Evolutionary conservation across 2,888 invertebrate genomes (phyloP), one percentile per base, ranked within the genome.

Genomic region (Dexiosoma caninum): DNA sequence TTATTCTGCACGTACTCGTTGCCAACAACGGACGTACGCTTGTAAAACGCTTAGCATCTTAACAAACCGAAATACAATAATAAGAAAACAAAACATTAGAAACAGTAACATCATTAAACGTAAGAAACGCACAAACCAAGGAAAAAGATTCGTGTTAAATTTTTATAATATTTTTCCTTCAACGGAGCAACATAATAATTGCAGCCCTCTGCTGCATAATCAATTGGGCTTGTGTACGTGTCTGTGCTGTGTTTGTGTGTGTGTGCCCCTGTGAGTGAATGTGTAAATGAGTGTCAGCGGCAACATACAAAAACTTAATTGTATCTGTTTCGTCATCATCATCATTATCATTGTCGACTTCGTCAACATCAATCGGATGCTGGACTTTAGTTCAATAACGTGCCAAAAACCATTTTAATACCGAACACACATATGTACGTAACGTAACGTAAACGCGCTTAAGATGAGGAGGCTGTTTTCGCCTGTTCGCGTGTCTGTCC

Each of bases 1-100:
- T 89, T 89, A 90, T 89, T 90, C 89, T 89, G 89, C 89, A 89
- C 89, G 90, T 89, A 88, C 86, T 87, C 88, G 88, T 87, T 86
- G 88, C 85, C 88, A 88, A 87, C 86, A 87, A 87, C 88, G 88
- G 88, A 88, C 87, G 87, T 86, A 86, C 82, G 82, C 83, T 81
- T 77, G 77, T 81, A 77, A 59, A 77, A 77, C 77, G 77, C 81
- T 81, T 81, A 77, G 77, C 77, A 81, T 80, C 59, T 77, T 77
- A 69, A 75, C 66, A 80, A 80, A 46, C 67, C 53, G 40, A 53
- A 59, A 44, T 62, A 74, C 53, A 70, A 72, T 55, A 70, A 60
- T 37, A 51, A 66, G 42, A 66, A 53, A 53, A 35, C 27, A 27
- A 62, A 23, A 21, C 5, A 19, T 21, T 37, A 37, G 21, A 57